Evolutionary conservation across 2,113 vertebrate species (phyloP), one percentile per base, ranked within the genome.

Genomic region (Stigmatopora nigra): DNA sequence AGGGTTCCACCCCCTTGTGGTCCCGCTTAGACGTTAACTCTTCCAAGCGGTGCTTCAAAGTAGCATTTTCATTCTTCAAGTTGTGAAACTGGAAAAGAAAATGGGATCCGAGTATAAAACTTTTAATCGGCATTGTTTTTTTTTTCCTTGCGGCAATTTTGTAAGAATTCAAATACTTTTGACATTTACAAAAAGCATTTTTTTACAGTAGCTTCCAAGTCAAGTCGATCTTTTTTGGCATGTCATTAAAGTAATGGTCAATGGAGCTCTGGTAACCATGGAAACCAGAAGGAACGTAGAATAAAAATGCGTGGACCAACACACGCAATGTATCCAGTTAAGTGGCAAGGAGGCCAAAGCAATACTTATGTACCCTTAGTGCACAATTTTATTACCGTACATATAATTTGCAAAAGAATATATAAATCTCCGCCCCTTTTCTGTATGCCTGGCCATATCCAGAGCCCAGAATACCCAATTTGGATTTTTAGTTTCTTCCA

Each of bases 41-140:
- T 57, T 88, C 87, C 11, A 91, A 68, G 16, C 5, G 82, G 52
- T 75, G 79, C 72, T 86, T 89, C 64, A 91, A 69, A 56, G 79
- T 79, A 61, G 51, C 69, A 61, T 90, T 91, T 86, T 92, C 91
- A 69, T 88, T 88, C 76, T 87, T 89, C 77, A 91, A 53, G 71
- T 89, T 88, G 77, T 90, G 82, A 66, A 86, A 80, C 91, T 92
- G 87, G 70, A 78, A 77, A 59, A 17, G 17, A 63, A 1, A 63
- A 66, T 3, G 8, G 17, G 7, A 65, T 44, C 7, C 38, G 11
- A 63, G 64, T 12, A 20, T 0, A 49, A 17, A 41, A 20, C 15
- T 49, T 67, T 61, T 4, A 64, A 46, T 68, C 1, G 41, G 7
- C 8, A 47, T 1, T 1, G 15, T 68, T 68, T 59, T 20, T 65